phyloP scores from a whole-genome alignment of 2,113 vertebrate species.

The Phodopus roborovskii region DNA sequence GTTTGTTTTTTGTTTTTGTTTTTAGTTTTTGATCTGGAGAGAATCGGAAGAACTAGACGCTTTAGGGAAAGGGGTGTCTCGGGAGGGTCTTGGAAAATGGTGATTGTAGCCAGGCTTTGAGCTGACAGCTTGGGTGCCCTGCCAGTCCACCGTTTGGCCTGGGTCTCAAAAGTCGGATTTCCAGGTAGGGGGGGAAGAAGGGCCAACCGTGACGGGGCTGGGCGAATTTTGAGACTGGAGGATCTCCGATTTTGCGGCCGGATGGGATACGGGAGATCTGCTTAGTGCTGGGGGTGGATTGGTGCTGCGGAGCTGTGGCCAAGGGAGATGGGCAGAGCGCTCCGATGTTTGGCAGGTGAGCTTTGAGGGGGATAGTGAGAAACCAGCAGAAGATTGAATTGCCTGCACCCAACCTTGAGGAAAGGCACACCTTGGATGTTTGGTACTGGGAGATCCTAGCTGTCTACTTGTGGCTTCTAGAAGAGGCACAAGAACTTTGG shows the following conservation, averaged over 20 bases:
- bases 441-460: not conserved
- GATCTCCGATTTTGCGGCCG: conserved; percentile 25
- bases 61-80: not conserved
- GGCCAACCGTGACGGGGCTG: not conserved
- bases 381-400: not conserved
- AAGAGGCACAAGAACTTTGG: not conserved
- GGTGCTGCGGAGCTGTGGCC: not conserved
- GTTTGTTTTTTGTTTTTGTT: not conserved
- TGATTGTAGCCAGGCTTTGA: not conserved
- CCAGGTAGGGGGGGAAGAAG: not conserved
- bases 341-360: not conserved
- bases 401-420: not conserved
- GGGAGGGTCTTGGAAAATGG: not conserved
- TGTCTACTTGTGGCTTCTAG: not conserved
- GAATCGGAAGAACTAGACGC: conserved; percentile 4
- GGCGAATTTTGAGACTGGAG: conserved; percentile 27
- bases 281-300: not conserved
- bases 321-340: not conserved
- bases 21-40: not conserved
- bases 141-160: not conserved
- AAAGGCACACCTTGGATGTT: not conserved
- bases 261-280: not conserved
- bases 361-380: not conserved
- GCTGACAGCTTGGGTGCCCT: not conserved
- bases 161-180: not conserved